Percentiles rank a stretch among this genome's conserved stretches.
These are phyloP conservation scores for Leucozona laternaria DNA, from an alignment of 2,888 invertebrate species.

Conservation along the genomic window DNA sequence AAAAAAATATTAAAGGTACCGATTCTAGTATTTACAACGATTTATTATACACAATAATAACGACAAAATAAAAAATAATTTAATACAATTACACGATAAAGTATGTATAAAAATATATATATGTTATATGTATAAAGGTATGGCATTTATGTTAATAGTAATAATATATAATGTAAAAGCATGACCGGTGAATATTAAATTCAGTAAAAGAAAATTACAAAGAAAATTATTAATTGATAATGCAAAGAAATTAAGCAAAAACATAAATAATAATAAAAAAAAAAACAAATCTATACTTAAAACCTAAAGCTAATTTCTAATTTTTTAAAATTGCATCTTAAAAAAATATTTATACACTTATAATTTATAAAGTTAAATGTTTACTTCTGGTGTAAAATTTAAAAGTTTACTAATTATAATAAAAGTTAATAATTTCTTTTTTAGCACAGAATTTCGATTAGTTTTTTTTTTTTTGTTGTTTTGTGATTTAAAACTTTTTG, in stretches of 20 bases:
- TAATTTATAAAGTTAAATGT: conserved; percentile 71
- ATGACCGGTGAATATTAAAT: conserved; percentile 62
- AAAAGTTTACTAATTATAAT: conserved; percentile 69
- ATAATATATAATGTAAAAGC: conserved; percentile 53
- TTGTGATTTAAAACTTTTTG: conserved; percentile 19
- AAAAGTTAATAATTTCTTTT: conserved; percentile 63
- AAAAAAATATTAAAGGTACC: conserved; percentile 59
- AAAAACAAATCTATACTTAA: conserved; percentile 55
- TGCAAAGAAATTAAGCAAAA: conserved; percentile 40
- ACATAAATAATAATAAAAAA: conserved; percentile 61
- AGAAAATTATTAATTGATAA: conserved; percentile 41
- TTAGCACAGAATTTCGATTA: conserved; percentile 74
- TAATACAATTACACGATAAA: conserved; percentile 63
- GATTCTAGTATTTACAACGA: conserved; percentile 67
- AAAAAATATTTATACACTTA: conserved; percentile 75
- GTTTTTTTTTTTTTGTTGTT: conserved; percentile 45
- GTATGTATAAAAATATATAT: conserved; percentile 70
- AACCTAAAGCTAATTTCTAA: conserved; percentile 66
- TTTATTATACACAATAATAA: conserved; percentile 53
- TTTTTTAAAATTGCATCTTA: conserved; percentile 68
- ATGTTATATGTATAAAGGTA: conserved; percentile 67
- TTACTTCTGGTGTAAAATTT: conserved; percentile 69
- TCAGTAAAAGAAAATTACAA: conserved; percentile 44
- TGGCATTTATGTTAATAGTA: conserved; percentile 70
- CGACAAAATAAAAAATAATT: conserved; percentile 59